These are phyloP conservation scores for Gymnobelideus leadbeateri DNA, from an alignment of 2,113 vertebrate species.

Conservation along the genomic window DNA sequence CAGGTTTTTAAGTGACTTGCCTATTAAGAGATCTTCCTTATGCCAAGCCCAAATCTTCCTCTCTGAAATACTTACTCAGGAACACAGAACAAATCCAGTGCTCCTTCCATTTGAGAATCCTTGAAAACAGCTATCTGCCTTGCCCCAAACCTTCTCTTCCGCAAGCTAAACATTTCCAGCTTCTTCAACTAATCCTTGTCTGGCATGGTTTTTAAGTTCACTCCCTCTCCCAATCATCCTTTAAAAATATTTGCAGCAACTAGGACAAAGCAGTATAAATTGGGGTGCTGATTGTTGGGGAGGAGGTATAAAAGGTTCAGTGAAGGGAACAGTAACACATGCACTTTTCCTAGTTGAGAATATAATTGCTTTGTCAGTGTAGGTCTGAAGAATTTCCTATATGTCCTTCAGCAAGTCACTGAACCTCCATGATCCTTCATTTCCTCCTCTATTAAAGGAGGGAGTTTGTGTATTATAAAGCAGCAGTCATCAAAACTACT, in stretches of 20 bases:
- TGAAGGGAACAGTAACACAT: not conserved
- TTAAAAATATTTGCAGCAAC: constrained; percentile 34
- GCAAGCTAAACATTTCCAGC: not conserved
- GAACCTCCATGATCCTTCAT: not conserved
- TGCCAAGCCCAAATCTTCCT: not conserved
- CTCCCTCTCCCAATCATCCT: not conserved
- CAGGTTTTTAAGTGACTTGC: not conserved
- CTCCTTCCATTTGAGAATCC: not conserved
- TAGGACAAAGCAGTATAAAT: not conserved
- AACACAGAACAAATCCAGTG: not conserved
- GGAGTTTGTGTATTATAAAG: too few relatives aligned
- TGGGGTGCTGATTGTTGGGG: not conserved
- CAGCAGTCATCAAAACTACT: too few relatives aligned
- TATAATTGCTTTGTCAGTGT: constrained; percentile 26
- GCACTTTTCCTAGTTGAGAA: not conserved
- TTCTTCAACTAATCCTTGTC: not conserved
- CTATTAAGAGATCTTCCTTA: not conserved
- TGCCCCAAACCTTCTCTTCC: not conserved
- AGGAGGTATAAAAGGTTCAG: not conserved
- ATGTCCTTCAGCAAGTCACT: not conserved
- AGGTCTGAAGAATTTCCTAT: constrained; percentile 45
- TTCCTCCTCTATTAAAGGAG: not conserved
- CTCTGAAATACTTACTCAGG: not conserved
- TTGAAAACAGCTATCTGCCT: not conserved
- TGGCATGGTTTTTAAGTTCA: not conserved